Conservation (phyloP, 2,888 invertebrate genomes). For the Amblyteles armatorius region DNA sequence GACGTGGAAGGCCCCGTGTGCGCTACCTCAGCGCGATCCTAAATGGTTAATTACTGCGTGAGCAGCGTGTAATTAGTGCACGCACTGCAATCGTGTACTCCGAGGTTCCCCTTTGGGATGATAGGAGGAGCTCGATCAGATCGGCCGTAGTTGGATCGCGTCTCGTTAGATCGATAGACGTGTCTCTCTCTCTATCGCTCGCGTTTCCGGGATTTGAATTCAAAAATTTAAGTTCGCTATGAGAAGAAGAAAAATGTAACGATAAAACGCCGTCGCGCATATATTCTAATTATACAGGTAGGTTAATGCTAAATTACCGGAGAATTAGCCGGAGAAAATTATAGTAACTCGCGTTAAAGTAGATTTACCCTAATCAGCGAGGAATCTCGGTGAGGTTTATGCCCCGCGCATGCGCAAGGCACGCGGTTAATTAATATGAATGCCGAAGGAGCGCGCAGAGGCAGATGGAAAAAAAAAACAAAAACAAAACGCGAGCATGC, state of each 20-base stretch:
- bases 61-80: slow-evolving; percentile 68
- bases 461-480: neutral
- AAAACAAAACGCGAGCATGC: neutral
- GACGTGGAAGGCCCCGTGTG: slow-evolving; percentile 3
- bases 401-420: neutral
- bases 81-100: slow-evolving; percentile 43
- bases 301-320: slow-evolving; percentile 30
- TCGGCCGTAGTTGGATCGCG: slow-evolving; percentile 20
- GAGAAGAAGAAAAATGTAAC: neutral
- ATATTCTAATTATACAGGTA: slow-evolving; percentile 1
- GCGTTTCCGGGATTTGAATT: neutral
- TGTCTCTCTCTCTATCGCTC: slow-evolving; percentile 30
- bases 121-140: slow-evolving; percentile 5
- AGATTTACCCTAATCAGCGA: slow-evolving; percentile 28
- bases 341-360: slow-evolving; percentile 24
- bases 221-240: neutral
- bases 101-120: slow-evolving; percentile 11
- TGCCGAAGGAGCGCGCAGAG: slow-evolving; percentile 9
- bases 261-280: neutral
- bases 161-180: slow-evolving; percentile 49
- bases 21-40: slow-evolving; percentile 46
- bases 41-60: slow-evolving; percentile 70
- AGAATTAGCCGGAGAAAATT: slow-evolving; percentile 17
- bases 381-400: neutral
- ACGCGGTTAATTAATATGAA: slow-evolving; percentile 46